Evolutionary conservation across 2,113 vertebrate genomes (phyloP), one percentile per base, ranked within the genome.

Genomic region (Tachysurus vachellii): DNA sequence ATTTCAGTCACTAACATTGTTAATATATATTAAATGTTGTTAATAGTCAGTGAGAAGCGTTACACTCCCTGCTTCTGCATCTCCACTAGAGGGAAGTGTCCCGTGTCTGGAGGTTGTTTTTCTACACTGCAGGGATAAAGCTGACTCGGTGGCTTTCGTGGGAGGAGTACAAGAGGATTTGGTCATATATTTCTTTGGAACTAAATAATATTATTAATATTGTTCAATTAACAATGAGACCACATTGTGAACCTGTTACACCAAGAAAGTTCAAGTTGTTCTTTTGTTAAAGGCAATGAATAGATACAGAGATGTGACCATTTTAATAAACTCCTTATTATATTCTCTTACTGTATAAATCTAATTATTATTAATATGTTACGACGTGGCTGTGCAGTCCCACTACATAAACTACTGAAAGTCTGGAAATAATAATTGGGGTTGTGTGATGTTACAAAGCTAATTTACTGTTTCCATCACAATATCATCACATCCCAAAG

Each of bases 71-170:
- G 57, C 9, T 26, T 19, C 5, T 56, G 10, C 36, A 4, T 10
- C 28, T 50, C 86, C 86, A 84, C 81, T 61, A 88, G 76, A 81
- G 81, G 81, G 80, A 86, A 80, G 85, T 86, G 59, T 59, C 64
- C 82, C 56, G 44, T 80, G 50, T 54, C 76, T 57, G 31, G n/a
- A 59, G 28, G 77, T 36, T 36, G 10, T 23, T 23, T 2, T 36
- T 80, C 26, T 28, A 53, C 75, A 31, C n/a, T 19, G n/a, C 12
- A 1, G 44, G 71, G 44, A 47, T 71, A 26, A 9, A 47, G 5
- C 10, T 75, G 44, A 75, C 21, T 50, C 23, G 1, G 26, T 3
- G 13, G 23, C 36, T 36, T 36, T 70, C 31, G 44, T 76, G 4
- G 36, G 23, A 76, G 14, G 47, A 13, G 50, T 5, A 53, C 42